Percentiles rank a stretch among this genome's conserved stretches.
Evolutionary conservation across 2,888 invertebrate species (phyloP).

Genomic region (Eilema depressum): DNA sequence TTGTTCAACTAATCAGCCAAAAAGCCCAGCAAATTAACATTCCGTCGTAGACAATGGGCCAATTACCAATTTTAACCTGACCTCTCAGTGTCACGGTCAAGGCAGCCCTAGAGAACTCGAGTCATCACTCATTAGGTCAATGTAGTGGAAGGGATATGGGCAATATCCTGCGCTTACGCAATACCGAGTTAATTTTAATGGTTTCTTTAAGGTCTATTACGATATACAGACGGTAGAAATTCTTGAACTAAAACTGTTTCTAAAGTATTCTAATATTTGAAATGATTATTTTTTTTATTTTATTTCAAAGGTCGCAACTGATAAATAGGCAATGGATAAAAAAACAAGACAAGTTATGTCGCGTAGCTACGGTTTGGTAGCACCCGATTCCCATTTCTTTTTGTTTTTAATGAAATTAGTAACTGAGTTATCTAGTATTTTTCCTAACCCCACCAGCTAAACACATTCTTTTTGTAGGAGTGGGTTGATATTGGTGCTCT

Average conservation of each 20-base stretch:
- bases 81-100: conserved; percentile 36
- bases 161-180: conserved; percentile 48
- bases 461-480: no score
- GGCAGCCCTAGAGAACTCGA: conserved; percentile 30
- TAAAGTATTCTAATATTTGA: no score
- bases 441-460: no score
- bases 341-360: no score
- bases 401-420: no score
- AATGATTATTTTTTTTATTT: no score
- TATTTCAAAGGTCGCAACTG: no score
- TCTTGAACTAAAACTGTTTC: background rate
- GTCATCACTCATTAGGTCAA: conserved; percentile 45
- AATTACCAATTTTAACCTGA: conserved; percentile 43
- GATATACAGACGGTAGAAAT: background rate
- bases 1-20: background rate
- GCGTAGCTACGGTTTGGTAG: no score
- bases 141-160: conserved; percentile 49
- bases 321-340: no score
- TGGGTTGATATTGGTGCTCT: no score
- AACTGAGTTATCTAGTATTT: no score
- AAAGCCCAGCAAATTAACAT: conserved; percentile 3
- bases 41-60: conserved; percentile 15
- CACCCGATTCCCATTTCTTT: no score
- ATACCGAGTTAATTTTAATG: conserved; percentile 43
- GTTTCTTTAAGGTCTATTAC: conserved; percentile 18